Evolutionary conservation across 2,888 invertebrate species (phyloP), one percentile per base, ranked within the genome.

Genomic region (Enchytraeus crypticus): DNA sequence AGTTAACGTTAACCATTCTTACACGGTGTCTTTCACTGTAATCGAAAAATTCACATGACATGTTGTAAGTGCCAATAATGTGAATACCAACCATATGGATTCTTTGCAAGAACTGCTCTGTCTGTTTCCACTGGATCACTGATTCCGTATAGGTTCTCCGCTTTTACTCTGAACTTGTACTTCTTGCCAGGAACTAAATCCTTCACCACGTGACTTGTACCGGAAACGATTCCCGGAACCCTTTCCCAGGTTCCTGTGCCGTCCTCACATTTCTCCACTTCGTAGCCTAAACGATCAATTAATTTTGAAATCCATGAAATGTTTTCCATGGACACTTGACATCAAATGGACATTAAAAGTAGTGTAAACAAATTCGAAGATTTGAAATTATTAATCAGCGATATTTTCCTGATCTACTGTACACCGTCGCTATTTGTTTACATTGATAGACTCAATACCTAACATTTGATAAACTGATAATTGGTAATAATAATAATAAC

Each of bases 101-200:
- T 92, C 81, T 96, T 97, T 5, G 95, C 95, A 26, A 90, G 80
- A 1, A 90, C 88, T 2, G 92, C 88, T 75, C 89, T 89, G 71
- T 92, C 91, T 72, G 92, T 91, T 60, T 79, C 79, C 61, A 95
- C 81, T 0, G 96, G 92, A 69, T 96, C 95, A 4, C 96, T 92
- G 0, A 92, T 85, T 43, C 98, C 98, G 76, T 93, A 95, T 69
- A 95, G 87, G 77, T 97, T 98, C 80, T 97, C 97, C 23, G 98
- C 97, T 61, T 89, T 86, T 29, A 97, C 92, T 65, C 97, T 85
- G 84, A 98, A 96, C 26, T 90, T 84, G 79, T 95, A 96, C 78
- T 92, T 92, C 77, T 90, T 91, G 71, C 92, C 92, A 82, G 96
- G 93, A 18, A 87, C 88, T 53, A 98, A 84, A 62, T 91, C 90